These are phyloP conservation scores for Philonicus albiceps DNA, from an alignment of 2,888 invertebrate genomes.

Conservation along the genomic window DNA sequence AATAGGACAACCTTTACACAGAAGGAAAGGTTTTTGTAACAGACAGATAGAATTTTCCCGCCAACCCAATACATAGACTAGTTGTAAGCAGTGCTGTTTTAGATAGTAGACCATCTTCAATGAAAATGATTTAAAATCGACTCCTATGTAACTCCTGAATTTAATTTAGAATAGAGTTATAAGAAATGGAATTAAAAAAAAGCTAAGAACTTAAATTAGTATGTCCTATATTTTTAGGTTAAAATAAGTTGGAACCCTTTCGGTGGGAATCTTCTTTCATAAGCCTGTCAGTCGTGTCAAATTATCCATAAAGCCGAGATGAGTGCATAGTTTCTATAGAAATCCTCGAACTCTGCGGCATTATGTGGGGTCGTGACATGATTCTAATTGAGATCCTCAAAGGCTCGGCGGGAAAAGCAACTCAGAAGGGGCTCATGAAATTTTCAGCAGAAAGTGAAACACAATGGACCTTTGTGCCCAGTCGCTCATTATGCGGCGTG, in stretches of 20 bases:
- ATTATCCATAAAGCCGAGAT: neutral
- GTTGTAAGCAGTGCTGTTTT: too few relatives aligned
- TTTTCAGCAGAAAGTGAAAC: neutral
- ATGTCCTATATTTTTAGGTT: neutral
- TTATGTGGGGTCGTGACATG: neutral
- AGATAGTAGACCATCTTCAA: too few relatives aligned
- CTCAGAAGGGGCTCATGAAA: neutral
- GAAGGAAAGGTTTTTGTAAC: too few relatives aligned
- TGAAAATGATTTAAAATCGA: too few relatives aligned
- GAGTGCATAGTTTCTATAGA: neutral
- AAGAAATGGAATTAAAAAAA: neutral
- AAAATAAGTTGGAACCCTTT: neutral
- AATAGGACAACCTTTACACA: too few relatives aligned
- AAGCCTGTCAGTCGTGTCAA: neutral
- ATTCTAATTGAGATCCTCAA: neutral
- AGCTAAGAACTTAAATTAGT: too few relatives aligned
- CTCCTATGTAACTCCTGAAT: too few relatives aligned
- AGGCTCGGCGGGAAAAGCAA: neutral
- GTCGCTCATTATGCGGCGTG: conserved; percentile 2
- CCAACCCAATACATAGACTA: too few relatives aligned
- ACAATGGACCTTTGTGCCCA: conserved; percentile 14
- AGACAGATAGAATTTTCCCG: too few relatives aligned
- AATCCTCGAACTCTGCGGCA: neutral
- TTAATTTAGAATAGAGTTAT: too few relatives aligned
- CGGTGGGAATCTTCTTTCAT: neutral